Conservation (phyloP, 1,140 invertebrate species). For the Dreissena rostriformis region DNA sequence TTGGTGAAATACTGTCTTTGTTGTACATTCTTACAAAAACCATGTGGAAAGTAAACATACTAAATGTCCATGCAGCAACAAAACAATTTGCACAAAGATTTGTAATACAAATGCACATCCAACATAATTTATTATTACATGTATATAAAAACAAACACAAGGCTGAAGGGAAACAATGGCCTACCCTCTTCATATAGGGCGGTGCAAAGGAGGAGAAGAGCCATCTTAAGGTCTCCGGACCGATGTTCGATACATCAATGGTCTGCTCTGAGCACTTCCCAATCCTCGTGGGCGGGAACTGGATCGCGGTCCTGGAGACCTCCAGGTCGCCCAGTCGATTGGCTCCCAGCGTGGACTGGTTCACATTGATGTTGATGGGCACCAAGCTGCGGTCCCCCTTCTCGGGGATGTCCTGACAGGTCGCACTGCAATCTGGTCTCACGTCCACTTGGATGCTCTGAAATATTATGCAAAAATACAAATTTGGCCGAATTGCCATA, state of each 20-base stretch:
- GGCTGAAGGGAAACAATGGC: neutral
- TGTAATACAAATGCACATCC: too few relatives aligned
- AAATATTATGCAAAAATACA: neutral
- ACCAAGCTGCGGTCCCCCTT: constrained; percentile 22
- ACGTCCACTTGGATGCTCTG: constrained; percentile 36
- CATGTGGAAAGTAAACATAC: too few relatives aligned
- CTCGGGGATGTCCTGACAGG: neutral
- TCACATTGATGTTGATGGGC: constrained; percentile 13
- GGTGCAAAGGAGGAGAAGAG: constrained; percentile 52
- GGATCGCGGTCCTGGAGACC: constrained; percentile 28
- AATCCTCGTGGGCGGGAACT: constrained; percentile 18
- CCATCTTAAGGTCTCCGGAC: constrained; percentile 30
- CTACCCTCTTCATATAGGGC: constrained; percentile 45
- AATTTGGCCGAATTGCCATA: too few relatives aligned
- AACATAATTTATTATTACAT: too few relatives aligned
- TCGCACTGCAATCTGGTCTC: neutral
- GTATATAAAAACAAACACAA: too few relatives aligned
- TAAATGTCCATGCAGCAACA: too few relatives aligned
- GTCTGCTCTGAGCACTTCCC: constrained; percentile 34
- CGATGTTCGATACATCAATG: constrained; percentile 28
- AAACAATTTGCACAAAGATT: too few relatives aligned
- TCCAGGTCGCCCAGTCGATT: constrained; percentile 28
- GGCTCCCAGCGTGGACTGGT: constrained; percentile 6
- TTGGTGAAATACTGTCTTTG: too few relatives aligned
- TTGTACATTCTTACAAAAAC: too few relatives aligned